Percentiles rank a stretch among this genome's conserved stretches.
Evolutionary conservation across 2,797 vertebrate genomes (phyloP).

Genomic region (Apogon hyalosoma): DNA sequence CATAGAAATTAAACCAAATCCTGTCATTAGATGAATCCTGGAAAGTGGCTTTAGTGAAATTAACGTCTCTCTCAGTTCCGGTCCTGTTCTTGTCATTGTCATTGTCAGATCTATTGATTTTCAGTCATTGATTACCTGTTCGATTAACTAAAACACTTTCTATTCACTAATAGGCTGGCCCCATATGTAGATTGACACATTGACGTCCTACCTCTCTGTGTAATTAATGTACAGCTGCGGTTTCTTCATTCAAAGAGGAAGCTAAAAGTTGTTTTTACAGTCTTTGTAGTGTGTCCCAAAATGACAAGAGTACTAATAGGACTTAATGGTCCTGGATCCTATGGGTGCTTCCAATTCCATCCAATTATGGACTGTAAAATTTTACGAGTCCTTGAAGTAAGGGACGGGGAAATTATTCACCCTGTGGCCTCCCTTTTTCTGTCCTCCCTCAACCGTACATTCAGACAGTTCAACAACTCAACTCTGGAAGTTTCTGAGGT

Average conservation of each 20-base stretch:
- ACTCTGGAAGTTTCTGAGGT: slow-evolving; percentile 11
- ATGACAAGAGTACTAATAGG: slow-evolving; percentile 44
- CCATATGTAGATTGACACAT: background rate
- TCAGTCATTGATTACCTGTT: slow-evolving; percentile 3
- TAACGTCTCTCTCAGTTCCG: background rate
- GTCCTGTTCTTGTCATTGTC: background rate
- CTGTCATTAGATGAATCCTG: background rate
- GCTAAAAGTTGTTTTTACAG: slow-evolving; percentile 17
- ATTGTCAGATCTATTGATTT: slow-evolving; percentile 22
- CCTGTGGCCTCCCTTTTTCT: slow-evolving; percentile 13
- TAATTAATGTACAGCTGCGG: background rate
- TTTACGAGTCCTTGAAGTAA: slow-evolving; percentile 50
- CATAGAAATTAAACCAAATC: slow-evolving; percentile 7
- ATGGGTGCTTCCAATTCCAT: slow-evolving; percentile 43
- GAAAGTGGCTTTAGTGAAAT: background rate
- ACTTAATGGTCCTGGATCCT: slow-evolving; percentile 41
- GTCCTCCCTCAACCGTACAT: slow-evolving; percentile 11
- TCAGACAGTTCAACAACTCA: slow-evolving; percentile 21
- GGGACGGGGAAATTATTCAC: slow-evolving; percentile 37
- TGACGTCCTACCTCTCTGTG: background rate
- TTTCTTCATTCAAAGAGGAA: slow-evolving; percentile 8
- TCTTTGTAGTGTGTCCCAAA: slow-evolving; percentile 28
- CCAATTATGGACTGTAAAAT: slow-evolving; percentile 53
- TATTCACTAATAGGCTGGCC: slow-evolving; percentile 8
- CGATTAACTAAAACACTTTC: no score